A percentile compares a stretch with the other conserved stretches of the same genome.
phyloP scores from a whole-genome alignment of 2,113 vertebrate species.

The Hippocampus mohnikei region DNA sequence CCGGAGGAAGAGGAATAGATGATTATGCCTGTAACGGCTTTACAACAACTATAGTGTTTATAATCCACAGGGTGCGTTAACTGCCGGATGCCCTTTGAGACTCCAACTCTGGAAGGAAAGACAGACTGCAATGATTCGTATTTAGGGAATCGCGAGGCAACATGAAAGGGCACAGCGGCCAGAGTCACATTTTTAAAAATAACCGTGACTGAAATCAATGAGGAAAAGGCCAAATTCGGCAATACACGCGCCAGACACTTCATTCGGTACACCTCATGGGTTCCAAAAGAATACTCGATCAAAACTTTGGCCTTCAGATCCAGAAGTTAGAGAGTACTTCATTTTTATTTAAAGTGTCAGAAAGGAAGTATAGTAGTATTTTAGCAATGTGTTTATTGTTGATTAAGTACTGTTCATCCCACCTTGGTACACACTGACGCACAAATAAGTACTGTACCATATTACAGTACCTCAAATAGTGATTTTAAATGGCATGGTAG shows the following conservation, averaged over 20 bases:
- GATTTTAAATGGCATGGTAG: neutral
- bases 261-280: neutral
- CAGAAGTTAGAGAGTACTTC: no score
- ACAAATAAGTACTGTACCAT: neutral
- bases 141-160: neutral
- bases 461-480: no score
- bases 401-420: neutral
- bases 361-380: neutral
- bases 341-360: neutral
- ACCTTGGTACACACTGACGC: neutral
- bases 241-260: neutral
- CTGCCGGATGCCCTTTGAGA: neutral
- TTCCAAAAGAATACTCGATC: neutral
- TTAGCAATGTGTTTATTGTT: neutral
- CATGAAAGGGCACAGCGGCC: neutral
- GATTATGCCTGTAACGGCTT: neutral
- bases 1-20: neutral
- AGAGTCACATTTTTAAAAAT: neutral
- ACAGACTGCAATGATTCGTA: neutral
- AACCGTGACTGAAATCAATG: neutral
- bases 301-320: neutral
- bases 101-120: neutral
- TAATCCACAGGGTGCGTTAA: neutral
- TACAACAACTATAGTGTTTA: neutral
- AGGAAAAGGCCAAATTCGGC: constrained; percentile 2